Evolutionary conservation across 1,140 invertebrate species (phyloP), one percentile per base, ranked within the genome.

Genomic region (Drosophila pandora): DNA sequence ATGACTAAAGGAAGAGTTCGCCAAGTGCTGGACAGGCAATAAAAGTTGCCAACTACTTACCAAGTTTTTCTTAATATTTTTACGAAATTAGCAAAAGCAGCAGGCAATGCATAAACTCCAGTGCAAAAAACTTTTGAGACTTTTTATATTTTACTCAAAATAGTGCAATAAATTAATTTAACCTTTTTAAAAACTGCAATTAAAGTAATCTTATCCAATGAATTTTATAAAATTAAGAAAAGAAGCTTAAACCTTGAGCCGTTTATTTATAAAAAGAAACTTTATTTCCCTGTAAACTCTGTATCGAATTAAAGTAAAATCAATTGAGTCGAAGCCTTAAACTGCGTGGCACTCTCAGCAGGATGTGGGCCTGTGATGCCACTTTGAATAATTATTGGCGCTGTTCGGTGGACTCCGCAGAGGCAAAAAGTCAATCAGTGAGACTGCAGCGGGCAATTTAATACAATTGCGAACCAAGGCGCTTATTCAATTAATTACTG

Each of bases 401-500:
- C 52, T 53, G 37, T 4, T n/a, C 34, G 41, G 13, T 13, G 41
- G 12, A 34, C 9, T 12, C 34, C 12, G 34, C 55, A 48, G 39
- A 58, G 72, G 69, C 78, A 65, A 76, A 82, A 85, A 82, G 82
- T 85, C 81, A 85, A 85, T 85, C 83, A 87, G 74, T 64, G 64
- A 64, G 70, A 79, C 75, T 87, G 59, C 73, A 72, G 72, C 73
- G 37, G 56, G 68, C 78, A 75, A 87, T 85, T 78, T 76, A 88
- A 87, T 85, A 81, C 84, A 85, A 75, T 76, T 87, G 64, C 64
- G 57, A 78, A 69, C 71, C 78, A 87, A 85, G 81, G 82, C 82
- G 81, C 81, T 87, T 87, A 85, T 85, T 87, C 68, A 85, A 85
- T 85, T 85, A 85, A 85, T 85, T 85, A 67, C 74, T 72, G 48